Percentiles rank a stretch among this genome's conserved stretches.
Evolutionary conservation across 2,888 invertebrate genomes (phyloP).

Genomic region (Sericinus montela): DNA sequence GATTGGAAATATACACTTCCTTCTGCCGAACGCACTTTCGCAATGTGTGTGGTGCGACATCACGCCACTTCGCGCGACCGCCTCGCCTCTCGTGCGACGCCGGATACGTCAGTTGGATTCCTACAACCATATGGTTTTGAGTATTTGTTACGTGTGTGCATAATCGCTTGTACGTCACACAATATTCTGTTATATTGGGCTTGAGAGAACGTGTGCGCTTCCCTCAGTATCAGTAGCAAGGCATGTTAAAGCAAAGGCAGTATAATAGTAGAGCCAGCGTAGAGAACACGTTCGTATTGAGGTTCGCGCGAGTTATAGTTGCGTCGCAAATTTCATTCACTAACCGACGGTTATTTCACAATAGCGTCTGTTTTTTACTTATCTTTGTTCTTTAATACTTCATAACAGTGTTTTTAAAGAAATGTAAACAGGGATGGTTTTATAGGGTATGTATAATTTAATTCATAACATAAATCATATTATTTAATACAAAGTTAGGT

Average conservation of each 20-base stretch:
- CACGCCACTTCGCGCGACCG: conserved; percentile 69
- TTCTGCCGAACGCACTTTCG: conserved; percentile 46
- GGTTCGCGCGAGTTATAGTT: conserved; percentile 35
- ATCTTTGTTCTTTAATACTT: conserved; percentile 10
- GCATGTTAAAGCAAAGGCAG: too few species aligned
- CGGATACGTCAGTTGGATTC: conserved; percentile 21
- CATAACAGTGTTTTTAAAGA: too few species aligned
- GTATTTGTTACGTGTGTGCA: conserved; percentile 14
- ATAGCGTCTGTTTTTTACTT: conserved; percentile 11
- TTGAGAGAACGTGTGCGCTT: conserved; percentile 2
- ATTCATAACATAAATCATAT: too few species aligned
- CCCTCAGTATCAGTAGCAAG: background rate
- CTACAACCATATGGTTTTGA: conserved; percentile 16
- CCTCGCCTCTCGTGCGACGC: conserved; percentile 36
- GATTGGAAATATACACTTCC: conserved; percentile 20
- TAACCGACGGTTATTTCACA: conserved; percentile 21
- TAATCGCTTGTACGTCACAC: conserved; percentile 12
- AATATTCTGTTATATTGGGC: conserved; percentile 10
- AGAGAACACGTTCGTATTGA: conserved; percentile 45
- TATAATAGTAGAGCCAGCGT: conserved; percentile 51
- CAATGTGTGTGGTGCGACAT: conserved; percentile 52
- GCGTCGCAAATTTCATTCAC: conserved; percentile 31
- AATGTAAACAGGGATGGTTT: background rate
- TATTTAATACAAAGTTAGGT: too few species aligned
- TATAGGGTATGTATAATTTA: too few species aligned